Evolutionary conservation across 2,888 invertebrate species (phyloP), one percentile per base, ranked within the genome.

Genomic region (Drosophila multiciliata): DNA sequence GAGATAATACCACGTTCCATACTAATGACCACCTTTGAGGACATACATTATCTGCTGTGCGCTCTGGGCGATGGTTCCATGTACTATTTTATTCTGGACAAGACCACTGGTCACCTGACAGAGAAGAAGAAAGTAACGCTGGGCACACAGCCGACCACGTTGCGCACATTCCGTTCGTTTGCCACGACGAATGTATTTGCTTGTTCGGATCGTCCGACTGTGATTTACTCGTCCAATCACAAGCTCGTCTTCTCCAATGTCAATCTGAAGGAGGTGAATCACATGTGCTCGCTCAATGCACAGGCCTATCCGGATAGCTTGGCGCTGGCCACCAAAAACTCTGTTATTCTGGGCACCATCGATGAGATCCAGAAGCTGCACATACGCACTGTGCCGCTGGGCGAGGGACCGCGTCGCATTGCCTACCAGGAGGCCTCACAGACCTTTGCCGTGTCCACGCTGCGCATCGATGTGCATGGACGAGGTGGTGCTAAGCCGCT

Each of bases 221-320:
- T 99, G 17, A 99, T 99, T 82, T 99, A 99, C 94, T 99, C 99
- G 7, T 98, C 98, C n/a, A 99, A 99, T 94, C 98, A 99, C 92
- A 99, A 99, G 93, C 95, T 99, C 38, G 99, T 99, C 4, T 99
- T 99, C 93, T 99, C 99, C n/a, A 99, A 99, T 93, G 99, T 99
- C 2, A 99, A 98, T 92, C 94, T 98, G 61, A 97, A 97, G 90
- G 98, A 98, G 92, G 98, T 99, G 0, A 98, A 98, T 89, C 98
- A 99, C 91, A 99, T 99, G 98, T 99, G 99, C 93, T 98, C 98
- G 0, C 94, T 99, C 26, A 98, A 99, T 93, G 97, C 99, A 0
- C 96, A 97, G 89, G 97, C 98, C 0, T 99, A 99, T 93, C 97
- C 98, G 0, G 98, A 99, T 94, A 97, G 97, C 70, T 91, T 93